Evolutionary conservation across 2,797 vertebrate genomes (phyloP).

Genomic region (Lycodopsis pacificus): DNA sequence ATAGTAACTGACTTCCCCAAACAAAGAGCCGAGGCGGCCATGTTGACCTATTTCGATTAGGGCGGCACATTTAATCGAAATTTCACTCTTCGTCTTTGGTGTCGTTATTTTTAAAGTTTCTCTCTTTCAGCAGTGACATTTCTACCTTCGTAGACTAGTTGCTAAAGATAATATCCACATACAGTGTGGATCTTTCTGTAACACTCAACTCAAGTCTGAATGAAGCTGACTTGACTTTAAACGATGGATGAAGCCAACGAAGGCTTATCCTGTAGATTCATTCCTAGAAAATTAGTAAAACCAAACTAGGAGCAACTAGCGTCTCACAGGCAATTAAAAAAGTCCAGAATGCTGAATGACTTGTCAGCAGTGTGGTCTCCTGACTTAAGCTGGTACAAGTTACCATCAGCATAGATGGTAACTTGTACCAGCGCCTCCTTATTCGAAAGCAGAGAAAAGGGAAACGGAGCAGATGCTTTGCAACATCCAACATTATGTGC

Average conservation of each 20-base stretch:
- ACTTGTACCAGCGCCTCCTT: no score
- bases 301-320: neutral
- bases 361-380: slow-evolving; percentile 18
- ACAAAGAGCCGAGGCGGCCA: neutral
- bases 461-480: neutral
- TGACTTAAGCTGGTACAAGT: slow-evolving; percentile 14
- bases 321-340: slow-evolving; percentile 5
- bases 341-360: neutral
- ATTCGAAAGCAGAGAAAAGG: neutral
- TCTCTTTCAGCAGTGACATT: no score
- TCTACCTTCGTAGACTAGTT: neutral
- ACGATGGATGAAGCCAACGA: neutral
- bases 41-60: neutral
- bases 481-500: slow-evolving; percentile 7
- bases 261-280: neutral
- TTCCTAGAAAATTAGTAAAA: neutral
- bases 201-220: slow-evolving; percentile 8
- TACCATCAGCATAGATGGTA: neutral
- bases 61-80: neutral
- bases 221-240: neutral
- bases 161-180: neutral
- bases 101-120: no score
- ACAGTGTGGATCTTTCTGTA: neutral
- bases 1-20: neutral
- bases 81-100: neutral